These are phyloP conservation scores for Poeciliopsis infans DNA, from an alignment of 2,797 vertebrate genomes.

Conservation along the genomic window DNA sequence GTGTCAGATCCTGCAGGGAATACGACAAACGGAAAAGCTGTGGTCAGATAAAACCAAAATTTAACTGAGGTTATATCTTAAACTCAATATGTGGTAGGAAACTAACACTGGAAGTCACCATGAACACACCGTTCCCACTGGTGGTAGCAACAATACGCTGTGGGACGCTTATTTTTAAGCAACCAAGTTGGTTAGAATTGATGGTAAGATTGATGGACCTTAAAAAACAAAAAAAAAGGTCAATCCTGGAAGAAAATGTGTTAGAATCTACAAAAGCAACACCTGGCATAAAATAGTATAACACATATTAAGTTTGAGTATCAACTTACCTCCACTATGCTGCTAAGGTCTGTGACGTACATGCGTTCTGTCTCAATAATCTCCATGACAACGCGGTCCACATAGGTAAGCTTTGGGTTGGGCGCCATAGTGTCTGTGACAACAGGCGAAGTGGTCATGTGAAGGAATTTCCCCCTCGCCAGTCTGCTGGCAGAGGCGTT, in stretches of 20 bases:
- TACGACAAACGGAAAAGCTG: not conserved
- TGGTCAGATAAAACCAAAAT: not conserved
- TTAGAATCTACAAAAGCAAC: not conserved
- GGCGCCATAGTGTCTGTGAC: slow-evolving; percentile 70
- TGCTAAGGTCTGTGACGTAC: slow-evolving; percentile 92
- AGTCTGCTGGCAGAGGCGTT: slow-evolving; percentile 60
- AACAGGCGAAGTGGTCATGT: slow-evolving; percentile 75
- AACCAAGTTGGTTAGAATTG: not conserved
- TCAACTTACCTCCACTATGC: slow-evolving; percentile 92
- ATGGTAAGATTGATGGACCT: not conserved
- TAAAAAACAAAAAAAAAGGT: not conserved
- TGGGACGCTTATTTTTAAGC: not conserved
- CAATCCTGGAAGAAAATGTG: not conserved
- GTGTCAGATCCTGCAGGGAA: not conserved
- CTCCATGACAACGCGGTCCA: slow-evolving; percentile 95
- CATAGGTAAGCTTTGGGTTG: slow-evolving; percentile 88
- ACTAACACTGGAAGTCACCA: not conserved
- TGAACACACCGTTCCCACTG: not conserved
- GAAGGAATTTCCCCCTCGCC: slow-evolving; percentile 36
- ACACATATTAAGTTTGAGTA: not conserved
- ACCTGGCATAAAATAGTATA: not conserved
- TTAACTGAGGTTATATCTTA: not conserved
- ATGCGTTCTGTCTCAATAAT: slow-evolving; percentile 95
- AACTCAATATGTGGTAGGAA: not conserved
- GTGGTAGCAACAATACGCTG: not conserved